Conservation (phyloP, 2,113 vertebrate species). For the Pipa parva region DNA sequence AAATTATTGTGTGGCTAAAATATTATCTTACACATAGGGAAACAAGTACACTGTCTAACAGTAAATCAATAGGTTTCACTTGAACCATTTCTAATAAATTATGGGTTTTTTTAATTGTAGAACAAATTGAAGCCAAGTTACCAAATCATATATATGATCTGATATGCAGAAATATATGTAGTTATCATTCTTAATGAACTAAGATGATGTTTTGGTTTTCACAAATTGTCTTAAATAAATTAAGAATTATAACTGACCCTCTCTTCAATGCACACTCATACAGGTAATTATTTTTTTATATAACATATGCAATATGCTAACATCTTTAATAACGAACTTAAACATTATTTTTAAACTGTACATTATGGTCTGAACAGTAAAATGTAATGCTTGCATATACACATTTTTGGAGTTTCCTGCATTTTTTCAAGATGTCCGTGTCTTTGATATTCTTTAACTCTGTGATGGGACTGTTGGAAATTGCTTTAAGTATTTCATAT, state of each 20-base stretch:
- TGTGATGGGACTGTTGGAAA: not conserved
- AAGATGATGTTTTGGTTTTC: not conserved
- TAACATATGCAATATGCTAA: constrained; percentile 9
- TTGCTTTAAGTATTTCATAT: not conserved
- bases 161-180: no score
- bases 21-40: constrained; percentile 5
- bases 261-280: not conserved
- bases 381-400: constrained; percentile 31
- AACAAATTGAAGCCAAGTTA: no score
- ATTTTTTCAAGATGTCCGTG: not conserved
- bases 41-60: constrained; percentile 14
- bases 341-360: constrained; percentile 17
- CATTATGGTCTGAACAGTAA: constrained; percentile 13
- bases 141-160: no score
- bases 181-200: no score
- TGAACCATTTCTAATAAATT: no score
- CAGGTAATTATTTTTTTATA: not conserved
- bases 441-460: not conserved
- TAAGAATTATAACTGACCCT: not conserved
- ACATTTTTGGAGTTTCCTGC: not conserved
- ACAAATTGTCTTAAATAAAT: not conserved
- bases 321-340: constrained; percentile 14
- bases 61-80: constrained; percentile 3
- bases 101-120: no score
- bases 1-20: constrained; percentile 20